A percentile compares a stretch with the other conserved stretches of the same genome.
Conservation (phyloP, 2,797 vertebrate species). For the Mus minutoides region DNA sequence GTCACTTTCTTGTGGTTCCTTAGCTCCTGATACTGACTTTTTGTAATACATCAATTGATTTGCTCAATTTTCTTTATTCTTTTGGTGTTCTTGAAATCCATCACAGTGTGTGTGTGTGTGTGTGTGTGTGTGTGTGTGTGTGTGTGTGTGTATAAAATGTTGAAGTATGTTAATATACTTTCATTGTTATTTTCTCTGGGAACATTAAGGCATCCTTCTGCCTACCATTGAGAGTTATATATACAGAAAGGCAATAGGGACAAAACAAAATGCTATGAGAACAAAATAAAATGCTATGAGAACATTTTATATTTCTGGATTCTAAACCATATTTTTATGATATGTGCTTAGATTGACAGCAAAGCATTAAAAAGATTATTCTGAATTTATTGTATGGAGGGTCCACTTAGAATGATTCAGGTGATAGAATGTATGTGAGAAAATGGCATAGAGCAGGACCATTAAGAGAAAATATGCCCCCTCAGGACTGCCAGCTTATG, state of each 20-base stretch:
- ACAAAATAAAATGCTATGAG: not conserved
- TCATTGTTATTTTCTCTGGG: not conserved
- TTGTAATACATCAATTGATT: not conserved
- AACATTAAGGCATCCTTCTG: not conserved
- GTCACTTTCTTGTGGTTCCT: not conserved
- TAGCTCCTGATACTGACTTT: not conserved
- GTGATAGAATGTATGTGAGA: not conserved
- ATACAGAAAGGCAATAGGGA: not conserved
- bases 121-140: not conserved
- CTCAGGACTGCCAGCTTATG: rapidly evolving
- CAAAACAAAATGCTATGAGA: not conserved
- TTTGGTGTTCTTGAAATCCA: not conserved
- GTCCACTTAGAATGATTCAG: not conserved
- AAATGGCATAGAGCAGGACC: not conserved
- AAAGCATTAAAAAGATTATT: not conserved
- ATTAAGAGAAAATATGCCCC: not conserved
- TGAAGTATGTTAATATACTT: not conserved
- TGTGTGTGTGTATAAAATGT: not conserved
- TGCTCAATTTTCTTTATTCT: not conserved
- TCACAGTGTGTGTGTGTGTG: not conserved
- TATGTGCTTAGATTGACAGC: not conserved
- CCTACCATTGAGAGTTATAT: not conserved
- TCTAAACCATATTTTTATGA: not conserved
- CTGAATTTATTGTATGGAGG: not conserved
- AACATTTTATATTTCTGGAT: constrained; percentile 1